Evolutionary conservation across 2,888 invertebrate genomes (phyloP).

Genomic region (Drosophila rellima): DNA sequence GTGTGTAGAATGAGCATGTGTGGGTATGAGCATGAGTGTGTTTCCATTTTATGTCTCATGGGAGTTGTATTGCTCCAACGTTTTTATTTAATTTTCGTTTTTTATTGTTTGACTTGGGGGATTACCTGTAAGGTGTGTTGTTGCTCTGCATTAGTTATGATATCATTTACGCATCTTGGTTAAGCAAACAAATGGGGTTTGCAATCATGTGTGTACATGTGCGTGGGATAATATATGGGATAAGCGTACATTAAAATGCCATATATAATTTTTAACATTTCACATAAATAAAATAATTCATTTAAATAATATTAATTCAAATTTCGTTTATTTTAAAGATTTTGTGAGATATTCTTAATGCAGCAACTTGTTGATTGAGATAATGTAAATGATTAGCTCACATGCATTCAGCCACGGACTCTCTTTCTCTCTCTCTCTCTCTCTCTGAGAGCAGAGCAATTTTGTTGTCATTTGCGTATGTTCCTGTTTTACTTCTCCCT

Average conservation of each 20-base stretch:
- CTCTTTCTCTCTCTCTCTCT: too few relatives aligned
- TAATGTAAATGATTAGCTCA: constrained; percentile 38
- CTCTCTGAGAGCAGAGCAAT: constrained; percentile 1
- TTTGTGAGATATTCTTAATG: background rate
- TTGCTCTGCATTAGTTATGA: constrained; percentile 20
- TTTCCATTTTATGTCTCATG: constrained; percentile 17
- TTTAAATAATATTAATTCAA: background rate
- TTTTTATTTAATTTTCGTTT: constrained; percentile 61
- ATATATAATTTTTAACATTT: background rate
- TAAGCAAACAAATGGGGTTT: constrained; percentile 4
- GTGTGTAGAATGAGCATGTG: too few relatives aligned
- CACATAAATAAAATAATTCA: too few relatives aligned
- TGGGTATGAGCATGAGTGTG: background rate
- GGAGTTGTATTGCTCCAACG: constrained; percentile 28
- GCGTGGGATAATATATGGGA: background rate
- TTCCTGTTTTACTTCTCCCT: constrained; percentile 11
- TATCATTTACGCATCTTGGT: constrained; percentile 33
- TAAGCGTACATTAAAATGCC: background rate
- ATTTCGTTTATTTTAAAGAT: background rate
- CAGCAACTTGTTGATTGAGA: background rate
- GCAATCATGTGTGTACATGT: background rate
- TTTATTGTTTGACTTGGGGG: constrained; percentile 28
- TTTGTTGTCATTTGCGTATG: constrained; percentile 22
- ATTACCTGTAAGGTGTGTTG: constrained; percentile 7
- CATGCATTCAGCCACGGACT: constrained; percentile 8